Conservation (phyloP, 2,888 invertebrate species). For the Lepidocyrtinus sp. region DNA sequence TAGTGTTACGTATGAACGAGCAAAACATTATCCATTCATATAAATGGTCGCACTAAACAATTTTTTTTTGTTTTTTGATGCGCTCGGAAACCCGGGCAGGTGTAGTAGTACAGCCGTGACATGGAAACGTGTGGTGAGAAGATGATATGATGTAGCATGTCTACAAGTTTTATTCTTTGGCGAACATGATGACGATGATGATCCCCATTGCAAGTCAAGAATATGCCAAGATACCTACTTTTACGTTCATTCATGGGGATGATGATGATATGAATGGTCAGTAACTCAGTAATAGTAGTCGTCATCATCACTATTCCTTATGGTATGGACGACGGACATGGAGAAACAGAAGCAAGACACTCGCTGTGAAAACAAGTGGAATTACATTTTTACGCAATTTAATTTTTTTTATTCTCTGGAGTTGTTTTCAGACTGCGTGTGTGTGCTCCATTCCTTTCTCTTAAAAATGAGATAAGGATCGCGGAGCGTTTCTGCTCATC, state of each 20-base stretch:
- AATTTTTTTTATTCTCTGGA: no score
- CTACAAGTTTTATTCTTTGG: no score
- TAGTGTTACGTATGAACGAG: no score
- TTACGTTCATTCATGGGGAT: slow-evolving; percentile 31
- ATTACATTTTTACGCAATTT: neutral
- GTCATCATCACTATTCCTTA: no score
- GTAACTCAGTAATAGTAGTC: no score
- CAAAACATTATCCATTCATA: no score
- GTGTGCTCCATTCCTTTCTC: neutral
- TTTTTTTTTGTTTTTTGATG: no score
- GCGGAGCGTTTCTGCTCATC: neutral
- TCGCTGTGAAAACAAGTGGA: slow-evolving; percentile 4
- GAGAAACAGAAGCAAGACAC: neutral
- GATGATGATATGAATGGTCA: slow-evolving; percentile 4
- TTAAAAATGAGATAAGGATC: neutral
- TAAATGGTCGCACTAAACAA: no score
- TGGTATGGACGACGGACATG: no score
- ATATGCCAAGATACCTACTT: neutral
- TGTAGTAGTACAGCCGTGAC: neutral
- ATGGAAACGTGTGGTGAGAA: no score
- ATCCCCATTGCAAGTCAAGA: neutral
- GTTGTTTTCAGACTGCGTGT: neutral
- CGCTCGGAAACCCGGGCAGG: slow-evolving; percentile 5
- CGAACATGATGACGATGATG: neutral
- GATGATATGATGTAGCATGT: neutral